Base-by-base conservation (phyloP, 2,113 vertebrate genomes). In the Hassar affinis region DNA sequence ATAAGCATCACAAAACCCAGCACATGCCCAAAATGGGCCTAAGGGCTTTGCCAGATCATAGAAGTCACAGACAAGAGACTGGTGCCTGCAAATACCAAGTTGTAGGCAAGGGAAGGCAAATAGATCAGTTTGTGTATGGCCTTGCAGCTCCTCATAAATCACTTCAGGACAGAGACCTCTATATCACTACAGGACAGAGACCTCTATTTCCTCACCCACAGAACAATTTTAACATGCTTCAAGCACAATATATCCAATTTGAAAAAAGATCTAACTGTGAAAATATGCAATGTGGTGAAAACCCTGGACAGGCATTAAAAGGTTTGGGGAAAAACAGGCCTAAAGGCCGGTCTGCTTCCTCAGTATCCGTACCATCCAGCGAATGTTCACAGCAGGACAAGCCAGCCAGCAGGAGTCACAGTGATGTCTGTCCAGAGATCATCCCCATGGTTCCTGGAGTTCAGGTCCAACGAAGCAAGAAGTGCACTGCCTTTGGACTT, bases 301-400 rank as follows among this genome's bases (percentile, higher is more conserved):
- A 8, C 78, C 18, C 76, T 72, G 52, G 56, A 33, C 91, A 91
- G 11, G 87, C 76, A 18, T 57, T 86, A 38, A 93, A 89, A 81
- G 84, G 83, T 12, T 84, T 88, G 1, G 91, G 87, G 35, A 94
- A 93, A 86, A 91, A 90, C 82, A 92, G 91, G 88, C 81, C 87
- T 30, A 94, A 93, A 85, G 71, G 80, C 9, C 89, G 91, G 87
- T 94, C 94, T 61, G 76, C 89, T 77, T 94, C 94, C 27, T 89
- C 90, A 2, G 91, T 93, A 76, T 94, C 94, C 0, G 94, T 94
- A 42, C 89, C 92, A 49, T n/a, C 92, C 22, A 93, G 90, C 87
- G 96, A 93, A 74, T 95, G 92, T 86, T 94, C 94, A 17, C 94
- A 92, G 86, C 92, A 93, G 1, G 87, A 95, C 0, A 93, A 83